phyloP scores from a whole-genome alignment of 2,888 invertebrate species.

The Clostera curtula region DNA sequence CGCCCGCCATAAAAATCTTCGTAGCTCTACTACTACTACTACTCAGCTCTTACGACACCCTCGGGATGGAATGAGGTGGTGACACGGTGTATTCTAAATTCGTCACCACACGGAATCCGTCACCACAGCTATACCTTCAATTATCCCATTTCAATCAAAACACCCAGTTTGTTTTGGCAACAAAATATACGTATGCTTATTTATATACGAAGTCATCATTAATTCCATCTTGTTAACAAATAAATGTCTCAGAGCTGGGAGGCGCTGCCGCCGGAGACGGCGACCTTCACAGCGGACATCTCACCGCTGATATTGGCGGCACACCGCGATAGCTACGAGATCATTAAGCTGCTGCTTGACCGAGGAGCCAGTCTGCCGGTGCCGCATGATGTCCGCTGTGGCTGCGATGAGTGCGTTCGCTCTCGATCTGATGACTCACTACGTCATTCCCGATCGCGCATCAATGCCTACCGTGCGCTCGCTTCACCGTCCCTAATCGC shows the following conservation, averaged over 20 bases:
- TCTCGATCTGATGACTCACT: conserved; percentile 94
- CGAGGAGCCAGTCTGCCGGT: conserved; percentile 94
- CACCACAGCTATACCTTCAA: too few species aligned
- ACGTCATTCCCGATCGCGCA: conserved; percentile 95
- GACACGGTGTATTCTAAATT: too few species aligned
- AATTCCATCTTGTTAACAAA: too few species aligned
- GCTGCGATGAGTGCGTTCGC: conserved; percentile 96
- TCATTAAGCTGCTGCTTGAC: conserved; percentile 97
- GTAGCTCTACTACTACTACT: too few species aligned
- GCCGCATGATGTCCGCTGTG: conserved; percentile 96
- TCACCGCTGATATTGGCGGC: conserved; percentile 97
- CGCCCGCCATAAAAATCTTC: too few species aligned
- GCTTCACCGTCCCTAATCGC: conserved; percentile 98
- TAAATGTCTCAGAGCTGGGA: conserved; percentile 87
- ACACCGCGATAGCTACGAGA: conserved; percentile 98
- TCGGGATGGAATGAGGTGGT: too few species aligned
- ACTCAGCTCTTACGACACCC: too few species aligned
- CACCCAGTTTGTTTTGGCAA: too few species aligned
- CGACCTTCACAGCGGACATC: conserved; percentile 97
- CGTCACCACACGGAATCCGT: too few species aligned
- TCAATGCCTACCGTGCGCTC: conserved; percentile 97
- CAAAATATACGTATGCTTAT: too few species aligned
- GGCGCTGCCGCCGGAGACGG: conserved; percentile 91
- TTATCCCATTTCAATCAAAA: too few species aligned
- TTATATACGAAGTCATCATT: too few species aligned